Conservation (phyloP, 2,888 invertebrate genomes). For the Xestia xanthographa region DNA sequence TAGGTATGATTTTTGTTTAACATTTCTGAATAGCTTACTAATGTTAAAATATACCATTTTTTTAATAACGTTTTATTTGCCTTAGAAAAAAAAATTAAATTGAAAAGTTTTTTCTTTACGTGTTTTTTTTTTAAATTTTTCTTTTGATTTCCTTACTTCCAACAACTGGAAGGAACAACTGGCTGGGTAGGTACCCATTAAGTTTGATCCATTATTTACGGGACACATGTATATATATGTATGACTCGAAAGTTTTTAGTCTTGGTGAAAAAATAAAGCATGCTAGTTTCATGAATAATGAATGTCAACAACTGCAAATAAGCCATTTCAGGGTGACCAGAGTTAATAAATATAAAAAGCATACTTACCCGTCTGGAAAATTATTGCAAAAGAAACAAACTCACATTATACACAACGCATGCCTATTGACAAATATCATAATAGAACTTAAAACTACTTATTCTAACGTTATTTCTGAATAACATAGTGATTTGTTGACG, state of each 20-base stretch:
- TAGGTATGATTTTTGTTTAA: too few relatives aligned
- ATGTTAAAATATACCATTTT: too few relatives aligned
- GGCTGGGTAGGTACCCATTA: too few relatives aligned
- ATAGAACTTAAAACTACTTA: background rate
- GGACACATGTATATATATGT: too few relatives aligned
- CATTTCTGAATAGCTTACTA: too few relatives aligned
- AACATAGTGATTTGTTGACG: background rate
- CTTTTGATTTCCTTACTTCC: too few relatives aligned
- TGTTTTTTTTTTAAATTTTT: too few relatives aligned
- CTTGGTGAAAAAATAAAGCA: conserved; percentile 3
- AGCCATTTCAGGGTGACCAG: conserved; percentile 9
- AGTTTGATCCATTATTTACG: too few relatives aligned
- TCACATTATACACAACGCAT: conserved; percentile 42
- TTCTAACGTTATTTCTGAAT: background rate
- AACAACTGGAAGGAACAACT: too few relatives aligned
- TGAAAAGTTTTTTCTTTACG: too few relatives aligned
- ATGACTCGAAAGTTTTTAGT: background rate
- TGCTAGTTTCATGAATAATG: conserved; percentile 6
- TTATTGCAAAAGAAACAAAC: conserved; percentile 42
- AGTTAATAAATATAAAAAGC: conserved; percentile 34
- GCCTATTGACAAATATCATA: conserved; percentile 34
- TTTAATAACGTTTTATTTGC: too few relatives aligned
- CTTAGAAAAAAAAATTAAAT: too few relatives aligned
- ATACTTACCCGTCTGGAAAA: conserved; percentile 55
- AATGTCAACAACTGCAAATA: conserved; percentile 23